Evolutionary conservation across 2,888 invertebrate genomes (phyloP), one percentile per base, ranked within the genome.

Genomic region (Aphodius granarius): DNA sequence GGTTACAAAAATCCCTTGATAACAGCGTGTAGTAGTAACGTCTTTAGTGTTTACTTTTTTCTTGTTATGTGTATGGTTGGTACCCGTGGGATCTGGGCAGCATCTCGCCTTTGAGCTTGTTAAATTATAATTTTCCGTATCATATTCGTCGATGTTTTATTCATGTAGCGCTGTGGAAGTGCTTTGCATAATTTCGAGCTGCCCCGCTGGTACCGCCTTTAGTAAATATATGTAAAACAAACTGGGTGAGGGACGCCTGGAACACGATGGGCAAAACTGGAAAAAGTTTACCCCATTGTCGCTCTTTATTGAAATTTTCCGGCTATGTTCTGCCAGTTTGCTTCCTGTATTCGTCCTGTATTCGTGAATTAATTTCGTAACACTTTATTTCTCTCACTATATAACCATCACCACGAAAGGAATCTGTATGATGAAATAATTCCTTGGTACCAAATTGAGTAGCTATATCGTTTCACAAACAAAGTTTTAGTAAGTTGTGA

Each of bases 341-440:
- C 63, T 5, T 18, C n/a, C 68, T n/a, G 16, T 19, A 4, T 19
- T 68, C 3, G 19, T 19, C 16, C 4, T 70, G 20, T 15, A 19
- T 71, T 18, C 16, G 9, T 70, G 20, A 21, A 19, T 71, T 18
- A n/a, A 22, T 22, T 65, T 73, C 23, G 23, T 18, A 22, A 19
- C 17, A 65, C 63, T 72, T 62, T 66, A 73, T 21, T 73, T 73
- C 65, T 66, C 43, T 73, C 65, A 22, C 43, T 43, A 43, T 43
- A 43, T 9, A 43, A 2, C 13, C 65, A n/a, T 18, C 65, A 3
- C 65, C 9, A 19, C 18, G 18, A 66, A 66, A 15, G 19, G n/a
- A 66, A 20, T 21, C 9, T 20, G 16, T 4, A 65, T 18, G 65
- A 66, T 66, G 66, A 20, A 66, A 66, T 66, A 18, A 19, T 17